phyloP scores from a whole-genome alignment of 2,113 vertebrate species.

The Callospermophilus lateralis region DNA sequence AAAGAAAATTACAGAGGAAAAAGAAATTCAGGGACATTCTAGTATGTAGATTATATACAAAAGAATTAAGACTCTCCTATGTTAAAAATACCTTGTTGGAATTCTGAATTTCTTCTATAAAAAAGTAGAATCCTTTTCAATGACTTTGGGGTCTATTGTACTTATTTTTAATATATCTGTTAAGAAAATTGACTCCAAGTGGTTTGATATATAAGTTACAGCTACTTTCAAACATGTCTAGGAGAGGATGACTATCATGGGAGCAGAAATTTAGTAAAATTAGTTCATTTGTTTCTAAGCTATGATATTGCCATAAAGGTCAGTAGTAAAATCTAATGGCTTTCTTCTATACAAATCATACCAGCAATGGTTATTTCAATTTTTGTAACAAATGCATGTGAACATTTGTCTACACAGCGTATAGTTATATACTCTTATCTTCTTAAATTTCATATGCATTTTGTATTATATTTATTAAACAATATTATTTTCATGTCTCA shows the following conservation, averaged over 20 bases:
- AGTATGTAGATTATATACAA: neutral
- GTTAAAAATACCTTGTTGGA: slow-evolving; percentile 41
- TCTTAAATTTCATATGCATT: neutral
- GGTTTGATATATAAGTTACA: slow-evolving; percentile 37
- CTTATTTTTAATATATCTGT: slow-evolving; percentile 21
- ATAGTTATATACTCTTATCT: neutral
- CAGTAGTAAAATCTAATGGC: slow-evolving; percentile 38
- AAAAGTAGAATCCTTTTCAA: neutral
- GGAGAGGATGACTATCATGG: neutral
- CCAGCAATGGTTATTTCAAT: slow-evolving; percentile 17
- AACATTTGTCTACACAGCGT: neutral
- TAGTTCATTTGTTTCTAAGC: slow-evolving; percentile 37
- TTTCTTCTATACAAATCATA: slow-evolving; percentile 42
- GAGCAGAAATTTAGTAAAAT: slow-evolving; percentile 62
- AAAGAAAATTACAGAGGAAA: neutral
- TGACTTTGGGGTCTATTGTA: neutral
- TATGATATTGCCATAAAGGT: slow-evolving; percentile 48
- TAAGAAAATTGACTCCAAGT: slow-evolving; percentile 21
- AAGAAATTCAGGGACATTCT: neutral
- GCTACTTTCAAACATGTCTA: slow-evolving; percentile 42
- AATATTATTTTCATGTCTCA: neutral
- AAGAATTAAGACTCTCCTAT: neutral
- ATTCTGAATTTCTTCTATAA: slow-evolving; percentile 24
- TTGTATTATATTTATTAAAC: neutral
- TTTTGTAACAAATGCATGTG: neutral